Conservation (phyloP, 2,113 vertebrate genomes). For the Ctenomys sociabilis region DNA sequence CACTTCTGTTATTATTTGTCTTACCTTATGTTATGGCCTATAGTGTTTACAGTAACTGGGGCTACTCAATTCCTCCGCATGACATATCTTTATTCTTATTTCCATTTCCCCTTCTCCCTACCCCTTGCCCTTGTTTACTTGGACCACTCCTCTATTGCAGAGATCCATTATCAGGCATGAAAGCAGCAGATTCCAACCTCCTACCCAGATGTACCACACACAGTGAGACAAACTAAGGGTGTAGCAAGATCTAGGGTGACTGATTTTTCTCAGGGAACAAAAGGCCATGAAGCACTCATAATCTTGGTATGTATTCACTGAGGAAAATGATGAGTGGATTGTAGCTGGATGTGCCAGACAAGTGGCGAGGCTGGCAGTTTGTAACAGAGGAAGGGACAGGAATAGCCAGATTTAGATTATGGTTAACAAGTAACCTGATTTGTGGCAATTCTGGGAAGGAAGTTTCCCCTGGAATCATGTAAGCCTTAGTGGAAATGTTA, state of each 20-base stretch:
- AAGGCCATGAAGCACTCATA: neutral
- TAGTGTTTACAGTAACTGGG: neutral
- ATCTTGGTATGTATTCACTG: neutral
- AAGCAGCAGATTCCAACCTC: neutral
- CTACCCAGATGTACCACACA: neutral
- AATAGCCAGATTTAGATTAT: neutral
- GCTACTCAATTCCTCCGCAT: neutral
- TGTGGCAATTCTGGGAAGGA: neutral
- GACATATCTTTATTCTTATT: neutral
- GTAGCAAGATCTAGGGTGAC: neutral
- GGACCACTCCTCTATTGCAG: neutral
- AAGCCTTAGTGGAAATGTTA: neutral
- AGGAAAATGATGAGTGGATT: neutral
- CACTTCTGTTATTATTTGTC: neutral
- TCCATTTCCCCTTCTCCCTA: neutral
- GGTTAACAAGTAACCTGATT: neutral
- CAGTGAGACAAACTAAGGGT: neutral
- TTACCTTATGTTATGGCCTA: neutral
- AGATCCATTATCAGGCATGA: neutral
- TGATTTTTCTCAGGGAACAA: neutral
- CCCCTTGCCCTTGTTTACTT: neutral
- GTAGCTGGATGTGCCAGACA: neutral
- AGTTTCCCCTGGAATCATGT: neutral
- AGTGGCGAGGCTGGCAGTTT: neutral
- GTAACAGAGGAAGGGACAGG: neutral